Base-by-base conservation (phyloP, 2,797 vertebrate species). In the Orientallactaga sibirica region DNA sequence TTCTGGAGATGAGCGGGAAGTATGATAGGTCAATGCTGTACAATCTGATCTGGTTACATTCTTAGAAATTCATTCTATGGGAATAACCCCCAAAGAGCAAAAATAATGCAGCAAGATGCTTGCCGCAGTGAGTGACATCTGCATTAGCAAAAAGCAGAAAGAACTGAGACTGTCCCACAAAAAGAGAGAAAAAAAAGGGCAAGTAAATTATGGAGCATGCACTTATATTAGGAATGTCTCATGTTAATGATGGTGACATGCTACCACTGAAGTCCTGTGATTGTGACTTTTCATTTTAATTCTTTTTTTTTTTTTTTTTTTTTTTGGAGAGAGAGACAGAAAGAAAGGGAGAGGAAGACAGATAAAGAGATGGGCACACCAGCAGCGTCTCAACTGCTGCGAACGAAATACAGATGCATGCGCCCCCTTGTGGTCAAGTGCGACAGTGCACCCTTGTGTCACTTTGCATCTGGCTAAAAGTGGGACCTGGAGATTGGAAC, bases 101-200 rank as follows among this genome's bases (percentile, higher is more conserved):
- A 79, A 64, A 73, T 5, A 92, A 73, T 22, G 73, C 3, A 73
- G 43, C 55, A 88, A 75, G 37, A 77, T n/a, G 43, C 48, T 29
- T 82, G 67, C 48, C 64, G 68, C 43, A 78, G 61, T 78, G 58
- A 78, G 61, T 78, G 58, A 66, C 11, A 84, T 5, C 12, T 80
- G 8, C 81, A 94, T 66, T 3, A 61, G 71, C 74, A 84, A 82
- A 74, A 94, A 43, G 52, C 16, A 91, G 41, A 90, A 78, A 79
- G 74, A 75, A 66, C 71, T 33, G 20, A 33, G 94, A 95, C 66
- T 67, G 55, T 14, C 55, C 43, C 85, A 41, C 11, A 61, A 85
- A 43, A 73, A 85, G 78, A 43, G 43, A 83, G n/a, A n/a, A n/a
- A n/a, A n/a, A n/a, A 68, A 91, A 75, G 10, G 27, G n/a, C 67